Evolutionary conservation across 2,113 vertebrate species (phyloP), one percentile per base, ranked within the genome.

Genomic region (Pagrus major): DNA sequence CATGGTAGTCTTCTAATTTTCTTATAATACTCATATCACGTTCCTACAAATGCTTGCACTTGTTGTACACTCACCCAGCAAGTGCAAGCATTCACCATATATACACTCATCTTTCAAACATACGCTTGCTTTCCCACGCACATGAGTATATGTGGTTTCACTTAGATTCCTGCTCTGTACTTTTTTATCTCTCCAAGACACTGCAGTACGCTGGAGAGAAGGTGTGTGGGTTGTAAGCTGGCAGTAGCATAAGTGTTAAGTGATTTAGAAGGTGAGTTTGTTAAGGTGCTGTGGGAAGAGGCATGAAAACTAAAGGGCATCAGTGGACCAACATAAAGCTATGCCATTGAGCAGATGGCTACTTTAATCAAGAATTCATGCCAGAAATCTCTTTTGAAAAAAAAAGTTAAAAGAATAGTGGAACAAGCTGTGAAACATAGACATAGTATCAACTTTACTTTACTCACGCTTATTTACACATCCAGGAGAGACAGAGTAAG

Each of bases 201-300:
- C 49, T 80, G 76, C 63, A 21, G 31, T 5, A 15, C 60, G 8
- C 64, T 49, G 54, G 37, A 78, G 76, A 79, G 78, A 51, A 60
- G 27, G 21, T 66, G 77, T 72, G 89, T 87, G 85, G 80, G 85
- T 63, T 78, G 79, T 67, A n/a, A 69, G 46, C 70, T 80, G 82
- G 84, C 84, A 76, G 56, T n/a, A 55, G n/a, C 39, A 33, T 6
- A 35, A 44, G 35, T 67, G 55, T 74, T 59, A 73, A 84, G 76
- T 77, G 49, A 73, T 88, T 81, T 82, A 78, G 74, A 71, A 68
- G 65, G 58, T 70, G 81, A 66, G 69, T 83, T 88, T 85, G 39
- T 59, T 18, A 9, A 61, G 47, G 54, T 52, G 12, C 75, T 68
- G 27, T 61, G 6, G 47, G 55, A 55, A 54, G 25, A 78, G 51